Percentiles rank a stretch among this genome's conserved stretches.
phyloP scores from a whole-genome alignment of 2,888 invertebrate genomes.

The Torymus aiolomorphi region DNA sequence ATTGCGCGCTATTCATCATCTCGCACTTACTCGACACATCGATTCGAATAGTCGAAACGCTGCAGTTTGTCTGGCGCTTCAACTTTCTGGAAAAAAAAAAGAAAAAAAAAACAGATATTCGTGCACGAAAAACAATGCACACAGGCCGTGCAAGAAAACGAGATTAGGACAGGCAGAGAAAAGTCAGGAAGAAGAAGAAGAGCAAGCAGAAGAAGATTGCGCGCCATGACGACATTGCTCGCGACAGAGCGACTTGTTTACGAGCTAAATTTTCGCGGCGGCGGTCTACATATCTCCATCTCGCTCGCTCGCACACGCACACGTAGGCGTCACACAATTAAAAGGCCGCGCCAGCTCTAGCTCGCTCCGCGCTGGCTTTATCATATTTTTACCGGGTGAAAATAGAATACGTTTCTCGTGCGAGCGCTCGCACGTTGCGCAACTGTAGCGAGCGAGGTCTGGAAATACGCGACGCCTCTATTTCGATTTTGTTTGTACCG shows the following conservation, averaged over 20 bases:
- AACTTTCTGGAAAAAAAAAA: too few relatives aligned
- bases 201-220: not conserved
- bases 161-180: too few relatives aligned
- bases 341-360: constrained; percentile 21
- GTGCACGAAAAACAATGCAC: too few relatives aligned
- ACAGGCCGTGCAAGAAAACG: too few relatives aligned
- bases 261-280: constrained; percentile 44
- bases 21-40: too few relatives aligned
- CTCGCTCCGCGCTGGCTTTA: too few relatives aligned
- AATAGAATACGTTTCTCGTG: constrained; percentile 24
- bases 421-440: constrained; percentile 27
- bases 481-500: constrained; percentile 20
- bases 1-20: too few relatives aligned
- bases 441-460: not conserved
- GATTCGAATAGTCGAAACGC: too few relatives aligned
- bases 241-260: constrained; percentile 38
- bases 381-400: constrained; percentile 18
- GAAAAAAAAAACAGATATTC: too few relatives aligned
- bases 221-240: constrained; percentile 1
- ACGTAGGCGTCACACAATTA: constrained; percentile 24
- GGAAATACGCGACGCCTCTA: constrained; percentile 24
- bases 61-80: too few relatives aligned
- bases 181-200: too few relatives aligned
- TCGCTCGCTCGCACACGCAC: not conserved
- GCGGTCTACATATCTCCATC: not conserved